phyloP scores from a whole-genome alignment of 2,113 vertebrate genomes.

The Mus spicilegus region DNA sequence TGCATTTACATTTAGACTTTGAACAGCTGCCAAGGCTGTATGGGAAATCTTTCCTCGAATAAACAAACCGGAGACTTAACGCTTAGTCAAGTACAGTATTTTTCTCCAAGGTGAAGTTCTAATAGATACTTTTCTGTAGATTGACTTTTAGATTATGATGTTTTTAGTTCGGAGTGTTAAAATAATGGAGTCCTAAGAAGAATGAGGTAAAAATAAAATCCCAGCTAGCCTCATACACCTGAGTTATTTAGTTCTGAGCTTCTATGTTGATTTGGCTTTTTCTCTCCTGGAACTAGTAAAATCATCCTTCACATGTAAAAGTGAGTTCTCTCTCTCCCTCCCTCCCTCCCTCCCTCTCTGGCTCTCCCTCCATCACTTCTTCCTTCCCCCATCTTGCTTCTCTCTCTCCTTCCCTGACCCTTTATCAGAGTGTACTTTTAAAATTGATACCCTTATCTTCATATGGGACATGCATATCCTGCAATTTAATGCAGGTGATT shows the following conservation, averaged over 20 bases:
- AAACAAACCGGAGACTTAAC: constrained; percentile 67
- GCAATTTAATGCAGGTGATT: constrained; percentile 70
- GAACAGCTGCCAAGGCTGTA: constrained; percentile 61
- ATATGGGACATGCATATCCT: constrained; percentile 78
- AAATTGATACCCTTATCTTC: constrained; percentile 80
- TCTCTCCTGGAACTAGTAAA: neutral
- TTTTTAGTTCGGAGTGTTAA: constrained; percentile 72
- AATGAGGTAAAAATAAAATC: constrained; percentile 56
- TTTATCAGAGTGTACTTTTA: constrained; percentile 72
- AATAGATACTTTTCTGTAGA: constrained; percentile 61
- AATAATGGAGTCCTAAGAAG: constrained; percentile 50
- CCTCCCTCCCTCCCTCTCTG: neutral
- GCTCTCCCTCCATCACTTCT: neutral
- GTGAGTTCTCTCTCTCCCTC: neutral
- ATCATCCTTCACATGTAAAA: constrained; percentile 67
- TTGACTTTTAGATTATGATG: constrained; percentile 68
- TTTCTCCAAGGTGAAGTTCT: constrained; percentile 72
- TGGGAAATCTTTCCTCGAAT: constrained; percentile 75
- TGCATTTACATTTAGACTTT: constrained; percentile 65
- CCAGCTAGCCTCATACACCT: neutral
- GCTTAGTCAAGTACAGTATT: constrained; percentile 21
- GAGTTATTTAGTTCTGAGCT: constrained; percentile 56
- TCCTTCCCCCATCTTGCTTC: neutral
- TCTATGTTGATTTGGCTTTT: constrained; percentile 58
- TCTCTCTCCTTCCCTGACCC: neutral